These are phyloP conservation scores for Coenobita brevimanus DNA, from an alignment of 1,140 invertebrate species.

Conservation along the genomic window DNA sequence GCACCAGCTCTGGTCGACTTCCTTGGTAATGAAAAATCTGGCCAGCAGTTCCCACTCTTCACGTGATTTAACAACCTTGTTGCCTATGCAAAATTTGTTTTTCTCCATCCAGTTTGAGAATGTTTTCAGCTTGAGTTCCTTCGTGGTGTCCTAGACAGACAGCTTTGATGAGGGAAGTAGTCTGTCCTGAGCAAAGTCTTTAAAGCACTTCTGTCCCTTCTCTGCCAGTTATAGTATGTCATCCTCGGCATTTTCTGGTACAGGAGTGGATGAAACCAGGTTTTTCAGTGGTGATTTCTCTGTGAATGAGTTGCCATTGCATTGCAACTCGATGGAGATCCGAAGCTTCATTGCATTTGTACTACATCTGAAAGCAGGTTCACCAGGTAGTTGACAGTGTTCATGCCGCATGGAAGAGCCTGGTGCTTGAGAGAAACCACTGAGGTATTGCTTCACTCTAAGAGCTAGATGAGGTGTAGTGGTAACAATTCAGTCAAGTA, in stretches of 20 bases:
- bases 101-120: too few relatives aligned
- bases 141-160: too few relatives aligned
- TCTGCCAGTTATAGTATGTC: background rate
- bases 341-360: too few relatives aligned
- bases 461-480: too few relatives aligned
- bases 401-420: background rate
- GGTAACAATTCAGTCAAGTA: constrained; percentile 38
- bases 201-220: background rate
- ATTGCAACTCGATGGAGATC: background rate
- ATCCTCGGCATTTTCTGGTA: background rate
- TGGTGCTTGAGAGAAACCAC: background rate
- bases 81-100: background rate
- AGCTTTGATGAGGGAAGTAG: too few relatives aligned
- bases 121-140: too few relatives aligned
- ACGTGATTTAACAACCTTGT: background rate
- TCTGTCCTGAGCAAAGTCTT: too few relatives aligned
- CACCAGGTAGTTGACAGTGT: constrained; percentile 3
- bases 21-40: background rate
- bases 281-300: background rate
- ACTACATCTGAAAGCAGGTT: background rate
- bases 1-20: constrained; percentile 16
- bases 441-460: constrained; percentile 15
- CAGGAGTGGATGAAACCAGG: background rate
- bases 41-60: constrained; percentile 2
- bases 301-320: background rate